Evolutionary conservation across 2,113 vertebrate species (phyloP).

Genomic region (Siniperca knerii): DNA sequence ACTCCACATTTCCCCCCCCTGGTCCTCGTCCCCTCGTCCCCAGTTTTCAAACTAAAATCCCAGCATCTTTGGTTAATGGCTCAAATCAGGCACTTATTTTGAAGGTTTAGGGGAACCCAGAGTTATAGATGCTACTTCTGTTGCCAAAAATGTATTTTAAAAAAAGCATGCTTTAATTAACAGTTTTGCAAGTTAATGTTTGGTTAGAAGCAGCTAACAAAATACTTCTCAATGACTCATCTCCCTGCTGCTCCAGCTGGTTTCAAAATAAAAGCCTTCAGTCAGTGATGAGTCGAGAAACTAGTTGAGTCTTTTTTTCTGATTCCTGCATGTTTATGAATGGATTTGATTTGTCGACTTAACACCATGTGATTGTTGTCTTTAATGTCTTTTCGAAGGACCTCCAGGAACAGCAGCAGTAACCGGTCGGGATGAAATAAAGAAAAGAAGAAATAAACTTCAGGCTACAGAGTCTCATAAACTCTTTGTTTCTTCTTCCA

Average conservation of each 20-base stretch:
- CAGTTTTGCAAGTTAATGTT: neutral
- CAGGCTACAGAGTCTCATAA: neutral
- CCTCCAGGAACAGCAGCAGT: neutral
- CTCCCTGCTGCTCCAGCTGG: neutral
- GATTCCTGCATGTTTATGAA: neutral
- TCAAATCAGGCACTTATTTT: neutral
- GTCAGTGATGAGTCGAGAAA: neutral
- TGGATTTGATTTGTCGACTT: neutral
- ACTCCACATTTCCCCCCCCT: too few species aligned
- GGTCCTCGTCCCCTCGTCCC: too few species aligned
- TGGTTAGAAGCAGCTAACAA: neutral
- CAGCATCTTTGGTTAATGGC: neutral
- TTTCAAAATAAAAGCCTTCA: slow-evolving; percentile 42
- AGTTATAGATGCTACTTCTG: neutral
- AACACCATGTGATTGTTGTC: neutral
- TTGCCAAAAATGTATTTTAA: neutral
- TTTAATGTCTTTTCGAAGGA: neutral
- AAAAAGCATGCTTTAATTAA: neutral
- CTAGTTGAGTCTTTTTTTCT: neutral
- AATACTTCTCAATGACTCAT: neutral
- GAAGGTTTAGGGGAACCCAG: neutral
- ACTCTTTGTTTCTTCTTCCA: neutral
- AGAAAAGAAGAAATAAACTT: neutral
- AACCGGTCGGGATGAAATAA: neutral
- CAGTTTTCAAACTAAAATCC: neutral